These are phyloP conservation scores for Corythoichthys intestinalis DNA, from an alignment of 2,113 vertebrate species.

Conservation along the genomic window DNA sequence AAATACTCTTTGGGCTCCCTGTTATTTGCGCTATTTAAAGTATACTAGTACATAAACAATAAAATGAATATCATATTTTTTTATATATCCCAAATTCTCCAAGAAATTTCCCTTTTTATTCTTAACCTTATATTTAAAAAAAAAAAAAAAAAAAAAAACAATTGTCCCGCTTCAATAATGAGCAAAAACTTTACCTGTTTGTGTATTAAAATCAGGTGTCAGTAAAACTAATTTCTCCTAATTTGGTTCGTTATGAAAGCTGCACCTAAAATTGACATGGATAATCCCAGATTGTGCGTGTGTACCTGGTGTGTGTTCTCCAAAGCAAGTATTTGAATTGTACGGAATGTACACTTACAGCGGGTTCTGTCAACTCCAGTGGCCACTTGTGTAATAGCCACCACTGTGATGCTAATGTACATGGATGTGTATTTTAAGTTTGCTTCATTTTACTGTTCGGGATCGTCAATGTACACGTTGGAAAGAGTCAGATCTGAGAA, in stretches of 20 bases:
- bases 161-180: too few species aligned
- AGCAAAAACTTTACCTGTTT: neutral
- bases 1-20: too few species aligned
- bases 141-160: too few species aligned
- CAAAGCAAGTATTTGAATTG: neutral
- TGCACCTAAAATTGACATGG: neutral
- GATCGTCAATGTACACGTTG: slow-evolving; percentile 39
- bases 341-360: neutral
- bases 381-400: slow-evolving; percentile 27
- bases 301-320: neutral
- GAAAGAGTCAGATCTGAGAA: slow-evolving; percentile 21
- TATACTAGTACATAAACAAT: too few species aligned
- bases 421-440: slow-evolving; percentile 45
- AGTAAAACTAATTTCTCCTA: neutral
- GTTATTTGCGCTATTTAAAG: too few species aligned
- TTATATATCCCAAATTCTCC: too few species aligned
- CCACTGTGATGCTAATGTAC: slow-evolving; percentile 31
- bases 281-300: neutral
- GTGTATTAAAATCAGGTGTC: neutral
- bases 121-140: too few species aligned
- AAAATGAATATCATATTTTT: too few species aligned
- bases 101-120: too few species aligned
- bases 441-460: slow-evolving; percentile 47
- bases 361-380: neutral
- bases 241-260: neutral